Evolutionary conservation across 2,888 invertebrate species (phyloP), one percentile per base, ranked within the genome.

Genomic region (Trypoxylon attenuatum): DNA sequence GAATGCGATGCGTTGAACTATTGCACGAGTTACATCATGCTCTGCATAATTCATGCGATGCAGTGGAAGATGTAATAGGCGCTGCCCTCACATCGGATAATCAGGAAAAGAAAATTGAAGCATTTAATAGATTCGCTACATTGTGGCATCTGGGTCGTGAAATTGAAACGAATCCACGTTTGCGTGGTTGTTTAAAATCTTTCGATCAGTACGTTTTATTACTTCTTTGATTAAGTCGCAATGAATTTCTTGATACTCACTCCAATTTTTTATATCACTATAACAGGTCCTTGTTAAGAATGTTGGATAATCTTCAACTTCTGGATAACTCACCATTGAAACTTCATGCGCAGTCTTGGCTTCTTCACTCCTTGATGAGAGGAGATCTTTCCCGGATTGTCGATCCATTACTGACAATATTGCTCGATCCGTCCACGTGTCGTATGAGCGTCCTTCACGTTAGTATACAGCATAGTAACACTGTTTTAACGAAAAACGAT

Each of bases 91-190:
- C 88, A 0, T 82, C 84, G 16, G 88, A 88, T 16, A 87, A 85
- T 57, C 80, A 88, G 19, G 87, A 87, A 39, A 84, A 82, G 47
- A 87, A 87, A 59, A 88, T 91, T n/a, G 90, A 90, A 66, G 90
- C 91, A 22, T 90, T 92, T 72, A 90, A 91, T 77, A 89, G 91
- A 76, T 93, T 93, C 80, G 89, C 91, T 6, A 87, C 91, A 5
- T 87, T 95, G 8, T 95, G 94, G 94, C 94, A 95, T 85, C 87
- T 94, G 23, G 94, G 94, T 0, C 87, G 94, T 51, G 93, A 94
- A 75, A 88, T 92, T 21, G 90, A 90, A 62, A 85, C 87, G 6
- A 88, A 88, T 77, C 88, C 89, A 2, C 88, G 89, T 69, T 81
- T 88, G 42, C 85, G 88, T 51, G 86, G 87, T 41, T 87, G 85